Base-by-base conservation (phyloP, 2,113 vertebrate species). In the Brachionichthys hirsutus region DNA sequence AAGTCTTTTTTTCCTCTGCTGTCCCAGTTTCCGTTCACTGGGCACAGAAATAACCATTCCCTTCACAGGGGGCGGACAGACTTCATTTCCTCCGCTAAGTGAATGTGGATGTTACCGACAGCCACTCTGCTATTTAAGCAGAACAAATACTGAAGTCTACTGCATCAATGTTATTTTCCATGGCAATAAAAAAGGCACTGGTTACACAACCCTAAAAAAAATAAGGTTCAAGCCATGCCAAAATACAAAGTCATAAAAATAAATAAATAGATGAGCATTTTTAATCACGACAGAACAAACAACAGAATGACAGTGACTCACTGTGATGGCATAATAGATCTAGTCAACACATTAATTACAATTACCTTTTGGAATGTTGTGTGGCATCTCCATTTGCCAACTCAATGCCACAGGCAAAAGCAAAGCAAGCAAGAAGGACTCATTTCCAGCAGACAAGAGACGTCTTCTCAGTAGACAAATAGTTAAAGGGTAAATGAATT, bases 41-140 rank as follows among this genome's bases (percentile, higher is more conserved):
- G 68, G 59, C 77, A 66, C 84, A 77, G 87, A 90, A 90, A 90
- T 89, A 89, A 83, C 85, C 72, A 65, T 64, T 83, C 76, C 57
- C 42, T 78, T 81, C 80, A 77, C 75, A 78, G 50, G 44, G 63
- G 49, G 61, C 22, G 49, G 62, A 56, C 22, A 50, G 50, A 54
- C 36, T 19, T 54, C 65, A 67, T 61, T 63, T 58, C 40, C 63
- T 49, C 41, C 18, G 40, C 77, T 54, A 70, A 73, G 75, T 77
- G 64, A 68, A 73, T 75, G 36, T 64, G 9, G 62, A 76, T 58
- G 51, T 60, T 63, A 73, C 62, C 62, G 74, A 84, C 63, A 74
- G 70, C 44, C 34, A 63, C 55, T 72, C 73, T 54, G 52, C 58
- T 70, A 60, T 66, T 75, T 78, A 17, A 40, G 47, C 67, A 17